Base-by-base conservation (phyloP, 37 sponge, comb jelly and placozoan genomes). In the Theonella swinhoei region DNA sequence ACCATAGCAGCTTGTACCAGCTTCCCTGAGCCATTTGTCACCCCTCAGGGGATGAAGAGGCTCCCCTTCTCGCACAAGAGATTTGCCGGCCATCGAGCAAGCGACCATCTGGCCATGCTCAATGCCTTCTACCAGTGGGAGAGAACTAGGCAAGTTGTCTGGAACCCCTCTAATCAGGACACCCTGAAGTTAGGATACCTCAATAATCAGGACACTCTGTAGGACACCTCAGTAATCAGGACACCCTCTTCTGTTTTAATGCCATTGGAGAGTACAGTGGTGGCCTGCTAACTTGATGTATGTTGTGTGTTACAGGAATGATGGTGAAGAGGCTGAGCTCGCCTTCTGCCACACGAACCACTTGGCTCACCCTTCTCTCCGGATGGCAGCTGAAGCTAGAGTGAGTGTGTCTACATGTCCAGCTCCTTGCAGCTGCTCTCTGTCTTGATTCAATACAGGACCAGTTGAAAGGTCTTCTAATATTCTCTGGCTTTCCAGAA, bases 71-170 rank as follows among this genome's bases (percentile, higher is more conserved):
- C 61, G 19, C 92, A 92, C 85, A 89, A 87, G 85, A 91, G 89
- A 54, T 81, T 92, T 71, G 72, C 87, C n/a, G 90, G 92, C 22
- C 75, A 86, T 62, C 40, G 86, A 62, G 68, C 85, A 68, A 95
- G 96, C 58, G 96, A 95, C 77, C 96, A 95, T 70, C 65, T 95
- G 19, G 92, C 96, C 63, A 87, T 95, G 87, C 80, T 91, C 58
- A 80, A 70, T 19, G 96, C 92, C 17, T 92, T 83, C 84, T 80
- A 86, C 39, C 81, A 83, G 68, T 94, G 94, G 94, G 88, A 94
- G 75, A 68, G 73, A 42, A 83, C 87, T 14, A 80, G 84, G 79
- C 82, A 23, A 0, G 85, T 31, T 5, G 14, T 59, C 37, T 43
- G 29, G 19, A n/a, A n/a, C 35, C 25, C 68, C n/a, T n/a, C n/a